Conservation (phyloP, 2,888 invertebrate species). For the Uropetala carovei region DNA sequence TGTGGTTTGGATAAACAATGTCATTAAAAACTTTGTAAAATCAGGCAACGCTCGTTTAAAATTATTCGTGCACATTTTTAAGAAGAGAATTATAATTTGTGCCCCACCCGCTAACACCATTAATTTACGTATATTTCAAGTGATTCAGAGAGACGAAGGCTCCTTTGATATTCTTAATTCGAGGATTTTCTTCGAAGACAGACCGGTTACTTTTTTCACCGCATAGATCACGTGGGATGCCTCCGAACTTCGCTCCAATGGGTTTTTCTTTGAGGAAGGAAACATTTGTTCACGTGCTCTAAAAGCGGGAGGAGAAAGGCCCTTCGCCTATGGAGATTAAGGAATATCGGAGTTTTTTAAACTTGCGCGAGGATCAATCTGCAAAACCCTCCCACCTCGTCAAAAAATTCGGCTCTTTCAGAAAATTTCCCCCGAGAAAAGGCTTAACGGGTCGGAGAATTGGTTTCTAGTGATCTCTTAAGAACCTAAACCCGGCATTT, state of each 20-base stretch:
- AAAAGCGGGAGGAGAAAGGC: neutral
- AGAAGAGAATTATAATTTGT: neutral
- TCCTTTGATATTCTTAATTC: neutral
- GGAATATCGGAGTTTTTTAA: conserved; percentile 18
- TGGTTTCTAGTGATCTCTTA: conserved; percentile 20
- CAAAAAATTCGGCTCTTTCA: neutral
- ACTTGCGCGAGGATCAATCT: neutral
- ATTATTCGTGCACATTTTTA: neutral
- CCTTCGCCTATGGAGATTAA: neutral
- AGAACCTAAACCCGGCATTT: neutral
- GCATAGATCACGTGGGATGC: neutral
- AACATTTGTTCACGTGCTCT: neutral
- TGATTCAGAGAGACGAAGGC: neutral
- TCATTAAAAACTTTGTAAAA: no score
- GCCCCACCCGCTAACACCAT: neutral
- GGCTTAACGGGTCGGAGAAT: neutral
- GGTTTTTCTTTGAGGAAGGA: neutral
- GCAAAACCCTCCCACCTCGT: neutral
- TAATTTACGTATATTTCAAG: neutral
- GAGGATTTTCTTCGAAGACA: neutral
- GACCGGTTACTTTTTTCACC: neutral
- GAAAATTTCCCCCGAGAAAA: neutral
- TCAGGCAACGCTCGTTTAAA: no score
- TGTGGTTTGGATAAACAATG: no score
- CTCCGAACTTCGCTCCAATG: neutral